Evolutionary conservation across 2,888 invertebrate species (phyloP).

Genomic region (Dione vanillae): DNA sequence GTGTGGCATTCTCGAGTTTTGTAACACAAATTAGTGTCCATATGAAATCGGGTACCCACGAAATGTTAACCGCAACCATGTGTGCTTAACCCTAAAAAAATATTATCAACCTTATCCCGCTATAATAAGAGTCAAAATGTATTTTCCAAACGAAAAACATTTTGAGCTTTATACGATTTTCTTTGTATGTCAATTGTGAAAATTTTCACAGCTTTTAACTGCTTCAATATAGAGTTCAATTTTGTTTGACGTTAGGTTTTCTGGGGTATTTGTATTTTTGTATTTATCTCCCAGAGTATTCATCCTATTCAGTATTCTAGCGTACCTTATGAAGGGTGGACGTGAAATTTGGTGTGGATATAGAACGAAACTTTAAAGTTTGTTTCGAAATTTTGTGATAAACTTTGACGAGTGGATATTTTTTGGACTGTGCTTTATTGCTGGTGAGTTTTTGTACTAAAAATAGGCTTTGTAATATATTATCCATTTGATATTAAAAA

Average conservation of each 20-base stretch:
- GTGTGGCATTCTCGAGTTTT: conserved; percentile 46
- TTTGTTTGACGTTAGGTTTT: background rate
- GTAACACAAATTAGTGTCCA: conserved; percentile 51
- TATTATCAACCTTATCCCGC: background rate
- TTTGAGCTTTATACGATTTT: conserved; percentile 19
- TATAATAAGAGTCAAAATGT: conserved; percentile 12
- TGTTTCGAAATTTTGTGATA: conserved; percentile 21
- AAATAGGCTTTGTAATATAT: too few relatives aligned
- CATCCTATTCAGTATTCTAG: conserved; percentile 43
- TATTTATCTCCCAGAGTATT: conserved; percentile 38
- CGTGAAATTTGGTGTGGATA: conserved; percentile 44
- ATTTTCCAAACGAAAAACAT: conserved; percentile 34
- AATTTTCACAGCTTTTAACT: background rate
- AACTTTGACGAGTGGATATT: conserved; percentile 20
- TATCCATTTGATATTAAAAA: too few relatives aligned
- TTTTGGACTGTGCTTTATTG: conserved; percentile 11
- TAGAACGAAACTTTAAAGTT: conserved; percentile 41
- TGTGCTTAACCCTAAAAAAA: background rate
- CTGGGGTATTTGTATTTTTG: background rate
- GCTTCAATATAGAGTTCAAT: background rate
- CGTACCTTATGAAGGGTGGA: conserved; percentile 37
- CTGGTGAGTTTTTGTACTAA: conserved; percentile 10
- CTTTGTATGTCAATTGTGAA: background rate
- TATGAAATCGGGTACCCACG: conserved; percentile 49
- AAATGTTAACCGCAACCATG: conserved; percentile 44